Base-by-base conservation (phyloP, 2,797 vertebrate genomes). In the Sebastes baramenuke region DNA sequence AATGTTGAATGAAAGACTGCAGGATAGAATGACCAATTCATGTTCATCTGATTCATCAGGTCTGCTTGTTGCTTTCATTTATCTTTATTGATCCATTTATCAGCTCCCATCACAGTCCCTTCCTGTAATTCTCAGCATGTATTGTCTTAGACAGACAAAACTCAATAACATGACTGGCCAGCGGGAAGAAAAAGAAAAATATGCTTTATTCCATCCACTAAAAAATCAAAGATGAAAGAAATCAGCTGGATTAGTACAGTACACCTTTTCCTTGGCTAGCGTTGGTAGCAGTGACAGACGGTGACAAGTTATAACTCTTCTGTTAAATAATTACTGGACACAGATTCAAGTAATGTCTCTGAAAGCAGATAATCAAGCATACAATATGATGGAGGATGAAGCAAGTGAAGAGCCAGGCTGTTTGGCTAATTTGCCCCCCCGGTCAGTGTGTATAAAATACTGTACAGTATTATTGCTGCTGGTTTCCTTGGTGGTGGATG, bases 71-170 rank as follows among this genome's bases (percentile, higher is more conserved):
- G 75, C 75, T 87, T 82, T 84, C 54, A 81, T 82, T 88, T 85
- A 54, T 27, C 61, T 92, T 94, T 92, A 94, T 94, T 94, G 86
- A 87, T 90, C 64, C 27, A 65, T 46, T 88, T 78, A 91, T 82
- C 64, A 79, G 71, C 61, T 73, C 29, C 60, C 67, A 84, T 76
- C 76, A 81, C 42, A 65, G 56, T 79, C 52, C 64, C 56, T 38
- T 80, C 65, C 64, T 74, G 36, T 74, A 59, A 59, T 55, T 65
- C 32, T 76, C 59, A 67, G 65, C 25, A 36, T 75, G 66, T 83
- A 77, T 67, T 67, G 67, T 80, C 80, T 22, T 13, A 25, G 16
- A 81, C 52, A 81, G 71, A 79, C 71, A 79, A 69, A 87, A 80
- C 29, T 75, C 73, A 87, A 89, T 66, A 82, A 83, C 52, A 86